Evolutionary conservation across 1,140 invertebrate species (phyloP), one percentile per base, ranked within the genome.

Genomic region (Drosophila oshimai): DNA sequence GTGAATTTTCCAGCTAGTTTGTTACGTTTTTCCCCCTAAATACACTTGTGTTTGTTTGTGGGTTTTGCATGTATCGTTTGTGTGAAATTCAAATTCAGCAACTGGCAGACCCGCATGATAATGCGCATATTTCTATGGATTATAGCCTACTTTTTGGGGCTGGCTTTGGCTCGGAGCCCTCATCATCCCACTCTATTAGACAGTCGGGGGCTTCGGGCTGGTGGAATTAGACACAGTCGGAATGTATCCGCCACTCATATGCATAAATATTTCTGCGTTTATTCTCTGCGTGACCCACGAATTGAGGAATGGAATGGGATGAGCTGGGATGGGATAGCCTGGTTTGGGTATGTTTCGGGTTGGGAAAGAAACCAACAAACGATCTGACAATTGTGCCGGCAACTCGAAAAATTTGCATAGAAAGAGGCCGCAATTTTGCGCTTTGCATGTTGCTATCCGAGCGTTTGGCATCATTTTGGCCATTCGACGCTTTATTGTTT

Each of bases 121-220:
- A 86, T 36, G 57, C 53, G 74, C 80, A 80, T 80, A 86, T 84
- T 84, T 84, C 64, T 64, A 72, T 75, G 75, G 75, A 74, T 86
- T 75, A 84, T 80, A 72, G 80, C 75, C 71, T 75, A 84, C 71
- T 80, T 86, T 86, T 74, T 28, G 71, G 75, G 58, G 41, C 68
- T 45, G 53, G 41, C 57, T 69, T 42, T 45, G 53, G 41, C 57
- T 69, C 37, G 50, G 24, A 76, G 73, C 73, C 22, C 26, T 17
- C 36, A n/a, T n/a, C n/a, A n/a, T 45, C 20, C 24, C 24, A 53
- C 62, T 53, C 55, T 47, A 64, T 57, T 62, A 41, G 51, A 28
- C 42, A 45, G 24, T 45, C 47, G 34, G 45, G 70, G 29, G 22
- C 22, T 36, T 57, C 12, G 12, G 31, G 46, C 49, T 17, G 54